These are phyloP conservation scores for Drosophila borborema DNA, from an alignment of 2,888 invertebrate species.

Conservation along the genomic window DNA sequence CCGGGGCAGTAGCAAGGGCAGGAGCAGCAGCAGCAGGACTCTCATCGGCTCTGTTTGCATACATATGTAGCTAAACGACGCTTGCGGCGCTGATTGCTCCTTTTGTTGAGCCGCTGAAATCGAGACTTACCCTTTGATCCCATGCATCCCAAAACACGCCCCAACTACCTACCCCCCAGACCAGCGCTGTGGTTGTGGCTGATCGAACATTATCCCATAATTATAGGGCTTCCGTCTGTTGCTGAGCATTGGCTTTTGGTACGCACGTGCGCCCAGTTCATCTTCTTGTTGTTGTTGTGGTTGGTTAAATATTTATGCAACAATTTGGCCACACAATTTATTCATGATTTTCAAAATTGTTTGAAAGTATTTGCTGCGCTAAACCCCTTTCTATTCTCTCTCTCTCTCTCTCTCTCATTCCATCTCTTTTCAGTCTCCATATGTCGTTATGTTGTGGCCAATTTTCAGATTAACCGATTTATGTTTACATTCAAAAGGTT, in stretches of 20 bases:
- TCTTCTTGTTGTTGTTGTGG: conserved; percentile 17
- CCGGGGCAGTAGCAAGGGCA: neutral
- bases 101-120: conserved; percentile 71
- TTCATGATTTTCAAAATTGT: conserved; percentile 80
- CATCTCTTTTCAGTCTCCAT: conserved; percentile 15
- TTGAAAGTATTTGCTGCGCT: conserved; percentile 64
- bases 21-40: neutral
- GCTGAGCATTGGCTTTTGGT: conserved; percentile 45
- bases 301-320: conserved; percentile 78
- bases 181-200: conserved; percentile 26
- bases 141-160: neutral
- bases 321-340: conserved; percentile 83
- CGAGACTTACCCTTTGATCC: conserved; percentile 81
- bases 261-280: conserved; percentile 57
- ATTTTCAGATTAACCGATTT: conserved; percentile 78
- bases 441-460: conserved; percentile 58
- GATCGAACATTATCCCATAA: conserved; percentile 84
- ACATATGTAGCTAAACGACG: conserved; percentile 53
- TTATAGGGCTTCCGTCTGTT: conserved; percentile 81
- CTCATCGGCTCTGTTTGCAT: conserved; percentile 50
- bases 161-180: neutral
- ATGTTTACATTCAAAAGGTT: conserved; percentile 42
- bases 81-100: conserved; percentile 81
- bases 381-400: conserved; percentile 46
- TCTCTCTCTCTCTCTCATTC: neutral